A percentile compares a stretch with the other conserved stretches of the same genome.
phyloP scores from a whole-genome alignment of 64 coral and sea anemone species.

The Hydrozoanthus tunicans region DNA sequence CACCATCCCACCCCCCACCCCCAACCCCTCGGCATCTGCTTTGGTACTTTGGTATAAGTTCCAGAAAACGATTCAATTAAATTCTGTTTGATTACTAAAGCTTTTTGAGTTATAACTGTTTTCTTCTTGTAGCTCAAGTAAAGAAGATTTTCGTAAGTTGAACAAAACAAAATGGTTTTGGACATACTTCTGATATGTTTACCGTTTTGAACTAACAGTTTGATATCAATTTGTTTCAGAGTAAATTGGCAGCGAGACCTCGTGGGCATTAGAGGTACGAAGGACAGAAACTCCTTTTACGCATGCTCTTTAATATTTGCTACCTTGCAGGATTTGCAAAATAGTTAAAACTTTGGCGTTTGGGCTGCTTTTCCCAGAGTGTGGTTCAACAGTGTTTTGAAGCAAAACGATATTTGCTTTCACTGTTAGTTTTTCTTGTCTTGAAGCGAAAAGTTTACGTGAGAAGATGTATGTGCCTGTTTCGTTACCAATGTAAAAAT shows the following conservation, averaged over 20 bases:
- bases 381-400: neutral
- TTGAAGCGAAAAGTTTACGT: neutral
- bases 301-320: too few species aligned
- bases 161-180: too few species aligned
- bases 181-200: neutral
- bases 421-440: neutral
- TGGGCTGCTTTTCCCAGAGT: too few species aligned
- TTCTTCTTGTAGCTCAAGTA: too few species aligned
- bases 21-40: too few species aligned
- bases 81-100: too few species aligned
- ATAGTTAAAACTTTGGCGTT: neutral
- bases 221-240: slow-evolving; percentile 3
- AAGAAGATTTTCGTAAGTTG: too few species aligned
- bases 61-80: too few species aligned
- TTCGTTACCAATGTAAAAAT: neutral
- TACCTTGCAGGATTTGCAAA: neutral
- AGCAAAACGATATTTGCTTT: neutral
- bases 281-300: neutral
- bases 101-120: too few species aligned
- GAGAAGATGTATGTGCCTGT: neutral
- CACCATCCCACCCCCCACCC: too few species aligned
- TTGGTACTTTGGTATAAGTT: too few species aligned
- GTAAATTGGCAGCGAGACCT: neutral
- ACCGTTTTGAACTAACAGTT: neutral
- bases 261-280: neutral